These are phyloP conservation scores for Himalopsyche japonica DNA, from an alignment of 2,888 invertebrate genomes.

Conservation along the genomic window DNA sequence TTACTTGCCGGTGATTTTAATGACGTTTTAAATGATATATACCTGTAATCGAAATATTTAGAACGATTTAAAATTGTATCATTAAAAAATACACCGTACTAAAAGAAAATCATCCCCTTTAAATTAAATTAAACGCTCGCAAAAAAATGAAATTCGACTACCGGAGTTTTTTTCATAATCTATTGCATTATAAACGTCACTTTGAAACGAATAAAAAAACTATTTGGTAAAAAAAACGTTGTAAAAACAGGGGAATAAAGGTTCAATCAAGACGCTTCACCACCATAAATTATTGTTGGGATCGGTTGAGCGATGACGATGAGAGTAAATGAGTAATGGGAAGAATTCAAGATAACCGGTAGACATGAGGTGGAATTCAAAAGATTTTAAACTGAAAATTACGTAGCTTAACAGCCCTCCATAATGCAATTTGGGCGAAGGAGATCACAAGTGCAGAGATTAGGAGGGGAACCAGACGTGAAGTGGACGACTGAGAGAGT, in stretches of 20 bases:
- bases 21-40: no score
- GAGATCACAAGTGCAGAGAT: conserved; percentile 19
- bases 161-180: neutral
- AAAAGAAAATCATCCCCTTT: neutral
- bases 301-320: conserved; percentile 1
- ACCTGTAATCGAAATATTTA: no score
- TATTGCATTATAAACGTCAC: neutral
- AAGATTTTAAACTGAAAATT: conserved; percentile 38
- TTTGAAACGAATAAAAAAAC: neutral
- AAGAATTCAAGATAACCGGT: conserved; percentile 1
- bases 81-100: no score
- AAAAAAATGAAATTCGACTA: neutral
- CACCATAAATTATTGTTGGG: conserved; percentile 16
- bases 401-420: conserved; percentile 40
- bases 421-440: conserved; percentile 39
- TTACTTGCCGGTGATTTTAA: no score
- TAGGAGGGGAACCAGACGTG: conserved; percentile 6
- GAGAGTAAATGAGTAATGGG: conserved; percentile 16
- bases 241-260: neutral
- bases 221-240: neutral
- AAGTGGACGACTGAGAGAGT: conserved; percentile 17
- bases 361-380: conserved; percentile 15
- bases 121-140: neutral
- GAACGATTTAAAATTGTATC: no score
- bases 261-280: neutral